These are phyloP conservation scores for Perca schrenkii DNA, from an alignment of 2,113 vertebrate species.

Conservation along the genomic window DNA sequence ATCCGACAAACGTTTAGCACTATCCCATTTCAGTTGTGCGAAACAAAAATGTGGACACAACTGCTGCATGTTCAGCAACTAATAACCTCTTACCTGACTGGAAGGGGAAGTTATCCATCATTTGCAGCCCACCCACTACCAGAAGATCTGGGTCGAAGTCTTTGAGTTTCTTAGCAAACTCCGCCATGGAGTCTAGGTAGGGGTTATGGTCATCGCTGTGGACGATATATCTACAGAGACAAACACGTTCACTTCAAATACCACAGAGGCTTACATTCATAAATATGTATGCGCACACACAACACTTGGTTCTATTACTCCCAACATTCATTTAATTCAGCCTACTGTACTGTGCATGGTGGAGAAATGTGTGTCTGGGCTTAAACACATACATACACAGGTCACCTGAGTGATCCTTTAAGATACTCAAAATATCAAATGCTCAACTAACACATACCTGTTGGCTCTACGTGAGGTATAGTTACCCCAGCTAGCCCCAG, in stretches of 20 bases:
- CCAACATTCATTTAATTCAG: neutral
- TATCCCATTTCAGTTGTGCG: neutral
- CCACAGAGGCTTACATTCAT: neutral
- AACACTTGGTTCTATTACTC: neutral
- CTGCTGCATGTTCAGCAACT: neutral
- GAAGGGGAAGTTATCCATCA: conserved; percentile 91
- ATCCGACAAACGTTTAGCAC: neutral
- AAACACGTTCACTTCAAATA: neutral
- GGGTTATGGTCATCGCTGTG: conserved; percentile 89
- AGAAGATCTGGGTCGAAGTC: conserved; percentile 84
- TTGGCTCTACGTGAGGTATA: conserved; percentile 87
- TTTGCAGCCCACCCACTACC: conserved; percentile 88
- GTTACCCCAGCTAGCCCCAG: conserved; percentile 84
- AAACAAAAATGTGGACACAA: neutral
- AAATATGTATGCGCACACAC: neutral
- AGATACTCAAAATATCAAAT: neutral
- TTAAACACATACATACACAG: neutral
- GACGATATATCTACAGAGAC: conserved; percentile 84
- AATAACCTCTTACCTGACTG: conserved; percentile 73
- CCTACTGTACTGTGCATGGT: neutral
- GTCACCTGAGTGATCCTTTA: neutral
- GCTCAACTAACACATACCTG: conserved; percentile 73
- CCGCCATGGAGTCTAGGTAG: conserved; percentile 85
- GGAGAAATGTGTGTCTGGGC: neutral
- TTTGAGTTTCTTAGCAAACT: conserved; percentile 83